These are phyloP conservation scores for Halocaridina rubra DNA, from an alignment of 2,888 invertebrate species.

Conservation along the genomic window DNA sequence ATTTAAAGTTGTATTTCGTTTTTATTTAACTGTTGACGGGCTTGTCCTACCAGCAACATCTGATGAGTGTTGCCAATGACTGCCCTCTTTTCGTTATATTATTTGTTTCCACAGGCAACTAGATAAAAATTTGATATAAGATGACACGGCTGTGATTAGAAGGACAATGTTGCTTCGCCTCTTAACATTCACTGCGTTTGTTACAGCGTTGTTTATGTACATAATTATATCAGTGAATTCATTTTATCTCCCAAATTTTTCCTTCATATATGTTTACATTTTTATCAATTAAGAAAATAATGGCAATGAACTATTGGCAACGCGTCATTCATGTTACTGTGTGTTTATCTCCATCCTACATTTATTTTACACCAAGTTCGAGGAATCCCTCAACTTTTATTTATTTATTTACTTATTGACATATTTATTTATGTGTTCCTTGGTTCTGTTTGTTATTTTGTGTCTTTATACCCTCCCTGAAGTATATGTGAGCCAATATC, in stretches of 20 bases:
- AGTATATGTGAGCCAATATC: neutral
- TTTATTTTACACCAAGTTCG: conserved; percentile 11
- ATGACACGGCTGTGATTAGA: too few species aligned
- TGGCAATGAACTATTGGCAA: neutral
- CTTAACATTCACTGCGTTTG: too few species aligned
- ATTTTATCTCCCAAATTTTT: too few species aligned
- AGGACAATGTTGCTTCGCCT: too few species aligned
- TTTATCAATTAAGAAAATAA: too few species aligned
- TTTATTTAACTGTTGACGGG: too few species aligned
- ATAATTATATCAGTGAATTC: too few species aligned
- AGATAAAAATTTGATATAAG: too few species aligned
- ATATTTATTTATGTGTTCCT: neutral
- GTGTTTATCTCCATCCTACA: neutral
- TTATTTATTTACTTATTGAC: neutral
- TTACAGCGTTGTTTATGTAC: too few species aligned
- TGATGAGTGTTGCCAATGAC: conserved; percentile 36
- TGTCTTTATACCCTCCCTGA: neutral
- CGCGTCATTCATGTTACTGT: neutral
- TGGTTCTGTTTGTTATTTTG: neutral
- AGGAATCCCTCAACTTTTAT: neutral
- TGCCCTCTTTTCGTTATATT: neutral
- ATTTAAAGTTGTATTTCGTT: too few species aligned
- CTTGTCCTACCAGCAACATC: conserved; percentile 27
- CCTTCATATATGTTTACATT: too few species aligned
- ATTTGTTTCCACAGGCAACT: too few species aligned